A percentile compares a stretch with the other conserved stretches of the same genome.
phyloP scores from a whole-genome alignment of 1,140 invertebrate species.

The Proctacanthus coquilletti region DNA sequence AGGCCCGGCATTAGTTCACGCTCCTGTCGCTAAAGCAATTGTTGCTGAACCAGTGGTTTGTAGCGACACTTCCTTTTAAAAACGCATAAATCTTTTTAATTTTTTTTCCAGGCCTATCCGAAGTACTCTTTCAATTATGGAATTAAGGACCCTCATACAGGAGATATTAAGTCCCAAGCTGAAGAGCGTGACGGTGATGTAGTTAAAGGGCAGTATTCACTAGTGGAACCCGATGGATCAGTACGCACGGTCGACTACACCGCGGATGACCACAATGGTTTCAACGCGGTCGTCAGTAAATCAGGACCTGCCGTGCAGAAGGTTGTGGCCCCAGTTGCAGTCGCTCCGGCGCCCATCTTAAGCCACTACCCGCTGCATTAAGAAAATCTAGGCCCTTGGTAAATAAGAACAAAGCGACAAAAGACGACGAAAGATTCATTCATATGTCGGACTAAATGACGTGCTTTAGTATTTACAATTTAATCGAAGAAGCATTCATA shows the following conservation, averaged over 20 bases:
- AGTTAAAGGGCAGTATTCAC: conserved; percentile 42
- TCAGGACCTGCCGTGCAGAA: conserved; percentile 22
- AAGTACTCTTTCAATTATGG: conserved; percentile 40
- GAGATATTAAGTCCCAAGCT: conserved; percentile 46
- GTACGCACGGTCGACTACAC: conserved; percentile 48
- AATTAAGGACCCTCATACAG: conserved; percentile 38
- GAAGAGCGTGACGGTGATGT: conserved; percentile 42
- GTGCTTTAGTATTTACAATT: no score
- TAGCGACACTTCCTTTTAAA: conserved; percentile 1
- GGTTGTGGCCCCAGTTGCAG: conserved; percentile 11
- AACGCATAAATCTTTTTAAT: background rate
- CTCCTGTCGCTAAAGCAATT: conserved; percentile 19
- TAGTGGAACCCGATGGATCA: conserved; percentile 40
- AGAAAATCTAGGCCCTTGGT: no score
- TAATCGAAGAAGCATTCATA: no score
- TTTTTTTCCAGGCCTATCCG: conserved; percentile 27
- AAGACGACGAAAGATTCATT: no score
- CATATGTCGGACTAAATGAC: no score
- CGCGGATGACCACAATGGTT: conserved; percentile 50
- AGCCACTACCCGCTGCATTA: conserved; percentile 17
- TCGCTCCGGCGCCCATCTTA: conserved; percentile 20
- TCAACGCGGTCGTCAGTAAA: conserved; percentile 35
- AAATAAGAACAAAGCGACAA: no score
- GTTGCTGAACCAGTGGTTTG: conserved; percentile 26
- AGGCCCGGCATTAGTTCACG: conserved; percentile 21